Percentiles rank a stretch among this genome's conserved stretches.
Evolutionary conservation across 2,888 invertebrate genomes (phyloP).

Genomic region (Athalia circularis): DNA sequence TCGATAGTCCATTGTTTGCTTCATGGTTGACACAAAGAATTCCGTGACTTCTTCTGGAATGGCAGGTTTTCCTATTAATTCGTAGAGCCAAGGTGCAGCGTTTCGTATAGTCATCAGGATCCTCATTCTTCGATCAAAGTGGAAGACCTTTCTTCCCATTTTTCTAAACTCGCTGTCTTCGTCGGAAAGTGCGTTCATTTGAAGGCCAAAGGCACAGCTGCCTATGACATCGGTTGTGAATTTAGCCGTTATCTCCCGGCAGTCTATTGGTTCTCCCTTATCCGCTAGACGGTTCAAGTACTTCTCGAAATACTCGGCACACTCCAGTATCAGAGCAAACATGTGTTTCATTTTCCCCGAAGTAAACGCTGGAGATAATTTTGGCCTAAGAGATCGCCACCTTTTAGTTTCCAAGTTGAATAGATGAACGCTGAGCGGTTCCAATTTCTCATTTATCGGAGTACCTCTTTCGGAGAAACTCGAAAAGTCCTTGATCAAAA

Average conservation of each 20-base stretch:
- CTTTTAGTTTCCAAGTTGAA: constrained; percentile 74
- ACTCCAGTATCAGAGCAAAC: constrained; percentile 74
- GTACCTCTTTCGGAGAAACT: constrained; percentile 69
- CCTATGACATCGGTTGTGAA: constrained; percentile 73
- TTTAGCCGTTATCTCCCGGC: constrained; percentile 66
- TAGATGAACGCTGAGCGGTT: constrained; percentile 75
- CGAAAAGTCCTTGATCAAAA: constrained; percentile 73
- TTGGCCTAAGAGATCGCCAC: constrained; percentile 75
- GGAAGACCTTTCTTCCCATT: constrained; percentile 65
- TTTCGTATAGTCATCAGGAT: constrained; percentile 45
- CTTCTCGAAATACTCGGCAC: constrained; percentile 71
- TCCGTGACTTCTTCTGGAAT: constrained; percentile 57
- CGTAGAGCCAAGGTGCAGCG: constrained; percentile 56
- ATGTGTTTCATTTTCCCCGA: constrained; percentile 75
- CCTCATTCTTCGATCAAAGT: constrained; percentile 42
- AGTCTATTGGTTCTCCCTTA: constrained; percentile 55
- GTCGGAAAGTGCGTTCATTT: constrained; percentile 67
- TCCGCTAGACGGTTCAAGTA: constrained; percentile 67
- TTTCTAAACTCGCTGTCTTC: constrained; percentile 67
- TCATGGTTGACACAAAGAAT: constrained; percentile 67
- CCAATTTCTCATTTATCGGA: constrained; percentile 70
- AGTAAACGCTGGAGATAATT: constrained; percentile 76
- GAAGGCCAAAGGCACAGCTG: constrained; percentile 71
- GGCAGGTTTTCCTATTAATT: constrained; percentile 54
- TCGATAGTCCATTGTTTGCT: constrained; percentile 68